Evolutionary conservation across 2,797 vertebrate species (phyloP), one percentile per base, ranked within the genome.

Genomic region (Acrocephalus scirpaceus): DNA sequence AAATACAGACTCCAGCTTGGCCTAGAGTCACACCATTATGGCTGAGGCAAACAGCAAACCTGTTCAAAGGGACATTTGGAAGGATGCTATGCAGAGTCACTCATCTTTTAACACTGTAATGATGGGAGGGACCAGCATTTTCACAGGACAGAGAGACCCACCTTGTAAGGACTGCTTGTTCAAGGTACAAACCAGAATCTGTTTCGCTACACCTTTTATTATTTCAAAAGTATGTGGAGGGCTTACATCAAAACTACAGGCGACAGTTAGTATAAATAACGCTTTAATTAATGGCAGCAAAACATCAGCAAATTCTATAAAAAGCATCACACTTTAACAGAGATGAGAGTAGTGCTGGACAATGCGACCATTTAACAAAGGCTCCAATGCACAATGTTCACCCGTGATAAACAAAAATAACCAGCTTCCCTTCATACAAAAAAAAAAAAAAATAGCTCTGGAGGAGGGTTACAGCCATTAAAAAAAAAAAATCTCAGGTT

Each of bases 271-370:
- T 96, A 97, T 97, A 98, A 98, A 98, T 98, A 98, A 96, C 80
- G 93, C 77, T 98, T 98, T 98, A 98, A 98, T 98, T 88, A 97
- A 83, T 96, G 97, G 96, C 97, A 97, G 95, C 92, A 97, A 96
- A 97, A 94, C 95, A 97, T 94, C 91, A 93, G 90, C 93, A 74
- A 94, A 91, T 73, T 97, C 96, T 97, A 93, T 96, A 87, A 97
- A 97, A 98, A 97, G 93, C 95, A 92, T 96, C 93, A 96, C 79
- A 79, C 88, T 88, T 95, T 62, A 89, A 97, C 95, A 97, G 96
- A 97, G 78, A 96, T 70, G 62, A 95, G n/a, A 60, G 60, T 56
- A 79, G 95, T 90, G 85, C 95, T 96, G 95, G 95, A 97, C 97
- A 97, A 95, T n/a, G 95, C 36, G 34, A 95, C 67, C 67, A 23